Evolutionary conservation across 1,140 invertebrate genomes (phyloP), one percentile per base, ranked within the genome.

Genomic region (Pemphigus obesinymphae): DNA sequence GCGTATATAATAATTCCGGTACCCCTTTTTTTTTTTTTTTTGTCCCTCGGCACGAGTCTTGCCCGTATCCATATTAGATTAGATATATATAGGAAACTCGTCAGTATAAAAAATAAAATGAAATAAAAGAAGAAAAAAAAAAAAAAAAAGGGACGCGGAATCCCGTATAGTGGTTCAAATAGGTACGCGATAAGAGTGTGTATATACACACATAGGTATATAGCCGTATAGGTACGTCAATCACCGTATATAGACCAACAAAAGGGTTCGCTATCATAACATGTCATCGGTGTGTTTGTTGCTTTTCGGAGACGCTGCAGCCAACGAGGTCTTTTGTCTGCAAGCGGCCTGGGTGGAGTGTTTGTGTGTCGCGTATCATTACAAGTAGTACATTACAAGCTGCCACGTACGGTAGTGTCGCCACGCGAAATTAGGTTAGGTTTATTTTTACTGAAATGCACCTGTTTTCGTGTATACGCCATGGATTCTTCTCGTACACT

Each of bases 251-350:
- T 11, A 26, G 53, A 43, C 34, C 53, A 78, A 78, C 75, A 78
- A 78, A 78, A 78, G 75, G 75, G 75, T 78, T 78, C 55, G 75
- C 75, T 78, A 78, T 78, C 75, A 78, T 78, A 78, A 78, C 75
- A 78, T 78, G 75, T 78, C 75, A 78, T 78, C 75, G 55, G 75
- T 78, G 75, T 78, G 75, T 78, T 78, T 78, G 75, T 78, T 61
- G 75, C 53, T 78, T n/a, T 26, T 61, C 55, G 75, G 53, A 48
- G 75, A 55, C 37, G 37, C 13, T 58, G n/a, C n/a, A n/a, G n/a
- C n/a, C 34, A 15, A 2, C 43, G 37, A n/a, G 37, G 75, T 63
- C 55, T 45, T 63, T 80, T 80, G 76, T 80, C 37, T 53, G 31
- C 11, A 17, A 13, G 23, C 17, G 11, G 5, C 29, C 50, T 73